Evolutionary conservation across 2,797 vertebrate genomes (phyloP).

Genomic region (Bradypodion pumilum): DNA sequence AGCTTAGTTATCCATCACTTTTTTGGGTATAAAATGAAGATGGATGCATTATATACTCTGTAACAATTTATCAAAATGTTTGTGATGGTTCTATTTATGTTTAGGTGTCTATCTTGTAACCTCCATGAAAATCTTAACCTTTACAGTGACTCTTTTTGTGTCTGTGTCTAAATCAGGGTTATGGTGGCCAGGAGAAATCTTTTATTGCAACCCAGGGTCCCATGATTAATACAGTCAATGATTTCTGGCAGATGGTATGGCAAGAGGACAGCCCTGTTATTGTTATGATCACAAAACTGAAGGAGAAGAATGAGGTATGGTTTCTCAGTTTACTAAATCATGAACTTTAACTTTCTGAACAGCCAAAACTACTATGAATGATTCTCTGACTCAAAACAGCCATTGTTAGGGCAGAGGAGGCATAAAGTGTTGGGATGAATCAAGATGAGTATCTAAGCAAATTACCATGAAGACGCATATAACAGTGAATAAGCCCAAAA

Average conservation of each 20-base stretch:
- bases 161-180: slow-evolving; percentile 82
- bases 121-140: slow-evolving; percentile 23
- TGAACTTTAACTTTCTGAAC: slow-evolving; percentile 11
- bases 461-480: neutral
- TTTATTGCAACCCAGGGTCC: slow-evolving; percentile 97
- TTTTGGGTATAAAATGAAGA: neutral
- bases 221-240: slow-evolving; percentile 97
- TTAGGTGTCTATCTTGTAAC: slow-evolving; percentile 22
- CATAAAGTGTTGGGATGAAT: too few species aligned
- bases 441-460: too few species aligned
- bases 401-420: neutral
- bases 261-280: slow-evolving; percentile 92
- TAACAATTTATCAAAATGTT: neutral
- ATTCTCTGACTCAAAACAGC: neutral
- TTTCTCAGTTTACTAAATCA: slow-evolving; percentile 25
- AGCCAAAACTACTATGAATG: neutral
- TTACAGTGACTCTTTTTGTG: slow-evolving; percentile 51
- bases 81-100: slow-evolving; percentile 4
- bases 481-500: neutral
- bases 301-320: slow-evolving; percentile 96
- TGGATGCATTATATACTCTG: neutral
- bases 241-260: slow-evolving; percentile 98
- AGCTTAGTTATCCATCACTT: neutral
- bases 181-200: slow-evolving; percentile 83
- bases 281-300: slow-evolving; percentile 98